Evolutionary conservation across 1,140 invertebrate species (phyloP), one percentile per base, ranked within the genome.

Genomic region (Diabrotica undecimpunctata): DNA sequence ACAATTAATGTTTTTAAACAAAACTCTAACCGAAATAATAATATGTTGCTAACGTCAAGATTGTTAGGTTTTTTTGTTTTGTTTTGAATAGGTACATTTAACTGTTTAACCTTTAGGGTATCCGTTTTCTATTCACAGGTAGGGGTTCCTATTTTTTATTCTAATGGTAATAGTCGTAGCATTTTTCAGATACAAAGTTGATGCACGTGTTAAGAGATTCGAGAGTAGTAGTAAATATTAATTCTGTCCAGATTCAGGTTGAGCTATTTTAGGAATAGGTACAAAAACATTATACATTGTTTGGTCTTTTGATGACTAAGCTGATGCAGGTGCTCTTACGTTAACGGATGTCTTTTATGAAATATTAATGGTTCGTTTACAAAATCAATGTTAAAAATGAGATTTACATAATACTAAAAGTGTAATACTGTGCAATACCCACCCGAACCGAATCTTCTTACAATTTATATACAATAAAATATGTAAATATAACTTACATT

Each of bases 111-210:
- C 41, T 46, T 46, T 46, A 46, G 41, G 41, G 41, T 46, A 46
- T 46, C 3, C 8, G n/a, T 46, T 46, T 46, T n/a, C 41, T 46
- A 46, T 46, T 46, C 41, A 46, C 41, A 8, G n/a, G 41, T 46
- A 46, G 41, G 41, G 41, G 41, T 46, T 46, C 8, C 41, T 46
- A n/a, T 46, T 46, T 46, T 46, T 46, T 46, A 46, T 46, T 46
- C n/a, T 46, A 46, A 6, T 46, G n/a, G 41, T 46, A 46, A n/a
- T 46, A 46, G 41, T 46, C 25, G 25, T 25, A 25, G 4, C 25
- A 25, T 25, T 46, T 46, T 8, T 2, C n/a, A 46, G 8, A 46
- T 46, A 46, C 41, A 46, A 46, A 46, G 41, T 46, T 46, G 41
- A 46, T 46, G 41, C 41, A 46, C 41, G 41, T 46, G 41, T 46